These are phyloP conservation scores for Tanytarsus gracilentus DNA, from an alignment of 2,888 invertebrate species.

Conservation along the genomic window DNA sequence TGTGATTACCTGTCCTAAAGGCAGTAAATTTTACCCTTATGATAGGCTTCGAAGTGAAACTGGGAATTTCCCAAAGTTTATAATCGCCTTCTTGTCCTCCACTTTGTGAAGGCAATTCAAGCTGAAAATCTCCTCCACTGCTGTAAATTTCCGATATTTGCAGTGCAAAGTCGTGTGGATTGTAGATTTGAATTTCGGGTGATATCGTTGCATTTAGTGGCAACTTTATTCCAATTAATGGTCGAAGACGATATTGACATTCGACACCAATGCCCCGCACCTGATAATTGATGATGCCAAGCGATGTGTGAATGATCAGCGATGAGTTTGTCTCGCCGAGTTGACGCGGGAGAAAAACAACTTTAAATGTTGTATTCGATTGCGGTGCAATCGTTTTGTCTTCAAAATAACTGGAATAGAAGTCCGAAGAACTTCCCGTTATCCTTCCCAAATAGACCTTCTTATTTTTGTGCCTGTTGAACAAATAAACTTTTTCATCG, in stretches of 20 bases:
- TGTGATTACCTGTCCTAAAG: conserved; percentile 67
- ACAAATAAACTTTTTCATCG: conserved; percentile 74
- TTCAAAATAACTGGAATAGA: conserved; percentile 95
- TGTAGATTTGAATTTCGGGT: conserved; percentile 85
- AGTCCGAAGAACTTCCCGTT: conserved; percentile 85
- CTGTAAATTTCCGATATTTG: conserved; percentile 78
- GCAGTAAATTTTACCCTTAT: conserved; percentile 78
- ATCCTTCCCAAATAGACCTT: conserved; percentile 88
- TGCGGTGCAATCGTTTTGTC: conserved; percentile 88
- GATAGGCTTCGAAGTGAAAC: conserved; percentile 77
- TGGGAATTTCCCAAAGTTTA: conserved; percentile 83
- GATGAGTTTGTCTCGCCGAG: conserved; percentile 80
- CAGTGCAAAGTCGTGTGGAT: conserved; percentile 79
- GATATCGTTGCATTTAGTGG: conserved; percentile 86
- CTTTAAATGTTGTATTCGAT: conserved; percentile 90
- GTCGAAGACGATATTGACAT: conserved; percentile 85
- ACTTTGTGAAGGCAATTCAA: conserved; percentile 62
- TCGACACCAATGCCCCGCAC: conserved; percentile 77
- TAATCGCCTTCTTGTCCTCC: conserved; percentile 71
- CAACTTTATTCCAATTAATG: conserved; percentile 80
- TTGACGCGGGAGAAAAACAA: conserved; percentile 88
- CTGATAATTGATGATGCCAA: conserved; percentile 80
- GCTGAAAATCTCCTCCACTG: conserved; percentile 81
- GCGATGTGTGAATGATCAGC: conserved; percentile 88
- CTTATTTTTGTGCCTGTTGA: conserved; percentile 76